These are phyloP conservation scores for Melanotaenia boesemani DNA, from an alignment of 2,797 vertebrate genomes.

Conservation along the genomic window DNA sequence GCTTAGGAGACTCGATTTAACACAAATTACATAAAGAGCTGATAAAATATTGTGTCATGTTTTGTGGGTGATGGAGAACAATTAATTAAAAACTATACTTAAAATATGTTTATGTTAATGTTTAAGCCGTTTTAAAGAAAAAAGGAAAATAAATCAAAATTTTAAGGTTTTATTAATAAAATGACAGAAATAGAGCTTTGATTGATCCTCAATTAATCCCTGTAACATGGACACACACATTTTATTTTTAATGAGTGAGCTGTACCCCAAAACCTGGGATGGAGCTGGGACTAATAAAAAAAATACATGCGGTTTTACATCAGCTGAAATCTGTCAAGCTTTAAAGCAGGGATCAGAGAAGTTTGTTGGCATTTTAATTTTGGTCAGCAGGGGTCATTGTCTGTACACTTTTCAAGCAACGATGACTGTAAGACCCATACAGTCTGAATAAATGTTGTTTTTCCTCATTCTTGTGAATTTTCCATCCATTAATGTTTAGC, in stretches of 20 bases:
- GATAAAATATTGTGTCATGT: background rate
- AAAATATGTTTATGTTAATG: no score
- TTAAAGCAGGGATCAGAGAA: background rate
- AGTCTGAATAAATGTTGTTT: no score
- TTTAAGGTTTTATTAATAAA: background rate
- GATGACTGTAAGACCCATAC: no score
- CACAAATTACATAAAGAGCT: background rate
- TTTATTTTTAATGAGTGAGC: no score
- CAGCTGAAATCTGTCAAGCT: no score
- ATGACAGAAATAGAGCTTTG: background rate
- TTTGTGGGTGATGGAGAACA: background rate
- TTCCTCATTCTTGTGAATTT: background rate
- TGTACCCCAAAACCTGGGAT: background rate
- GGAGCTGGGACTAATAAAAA: background rate
- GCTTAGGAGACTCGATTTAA: background rate
- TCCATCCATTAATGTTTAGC: background rate
- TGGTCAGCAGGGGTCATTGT: slow-evolving; percentile 10
- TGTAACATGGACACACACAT: no score
- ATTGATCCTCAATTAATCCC: no score
- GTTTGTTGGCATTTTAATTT: background rate
- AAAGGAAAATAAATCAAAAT: no score
- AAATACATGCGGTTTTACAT: background rate
- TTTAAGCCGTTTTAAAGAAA: no score
- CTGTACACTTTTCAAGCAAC: background rate
- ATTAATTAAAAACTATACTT: background rate